phyloP scores from a whole-genome alignment of 2,113 vertebrate species.

The Bufo gargarizans region DNA sequence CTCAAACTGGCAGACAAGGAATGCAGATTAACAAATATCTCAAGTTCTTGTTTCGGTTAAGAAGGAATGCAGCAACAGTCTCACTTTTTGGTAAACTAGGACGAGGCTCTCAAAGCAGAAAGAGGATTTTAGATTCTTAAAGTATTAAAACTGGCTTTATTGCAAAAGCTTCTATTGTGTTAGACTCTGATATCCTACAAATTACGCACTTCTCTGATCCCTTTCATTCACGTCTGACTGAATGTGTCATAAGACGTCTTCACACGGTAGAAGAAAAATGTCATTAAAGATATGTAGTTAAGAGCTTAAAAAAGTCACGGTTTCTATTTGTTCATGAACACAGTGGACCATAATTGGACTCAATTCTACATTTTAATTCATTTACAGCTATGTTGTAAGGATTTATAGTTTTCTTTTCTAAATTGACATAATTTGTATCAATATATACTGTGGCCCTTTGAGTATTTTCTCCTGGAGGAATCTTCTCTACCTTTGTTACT shows the following conservation, averaged over 20 bases:
- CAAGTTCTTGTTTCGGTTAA: constrained; percentile 10
- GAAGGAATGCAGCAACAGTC: constrained; percentile 30
- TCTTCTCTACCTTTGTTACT: no score
- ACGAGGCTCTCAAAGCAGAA: constrained; percentile 34
- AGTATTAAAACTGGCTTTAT: constrained; percentile 31
- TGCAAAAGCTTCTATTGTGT: constrained; percentile 47
- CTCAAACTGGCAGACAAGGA: not conserved
- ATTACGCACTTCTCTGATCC: constrained; percentile 48
- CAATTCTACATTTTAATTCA: not conserved
- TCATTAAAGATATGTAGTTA: not conserved
- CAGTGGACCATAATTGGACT: not conserved
- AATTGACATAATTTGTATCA: not conserved
- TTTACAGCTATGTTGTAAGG: not conserved
- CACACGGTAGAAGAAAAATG: not conserved
- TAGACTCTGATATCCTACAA: constrained; percentile 15
- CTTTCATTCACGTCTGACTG: not conserved
- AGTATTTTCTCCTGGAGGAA: no score
- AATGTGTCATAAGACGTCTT: constrained; percentile 30
- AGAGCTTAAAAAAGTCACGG: not conserved
- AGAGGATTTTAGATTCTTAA: constrained; percentile 49
- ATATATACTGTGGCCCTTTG: not conserved
- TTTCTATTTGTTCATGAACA: not conserved
- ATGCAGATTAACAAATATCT: not conserved
- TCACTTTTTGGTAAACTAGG: constrained; percentile 22
- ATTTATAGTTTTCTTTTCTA: not conserved